These are phyloP conservation scores for Conopomorpha cramerella DNA, from an alignment of 1,140 invertebrate species.

Conservation along the genomic window DNA sequence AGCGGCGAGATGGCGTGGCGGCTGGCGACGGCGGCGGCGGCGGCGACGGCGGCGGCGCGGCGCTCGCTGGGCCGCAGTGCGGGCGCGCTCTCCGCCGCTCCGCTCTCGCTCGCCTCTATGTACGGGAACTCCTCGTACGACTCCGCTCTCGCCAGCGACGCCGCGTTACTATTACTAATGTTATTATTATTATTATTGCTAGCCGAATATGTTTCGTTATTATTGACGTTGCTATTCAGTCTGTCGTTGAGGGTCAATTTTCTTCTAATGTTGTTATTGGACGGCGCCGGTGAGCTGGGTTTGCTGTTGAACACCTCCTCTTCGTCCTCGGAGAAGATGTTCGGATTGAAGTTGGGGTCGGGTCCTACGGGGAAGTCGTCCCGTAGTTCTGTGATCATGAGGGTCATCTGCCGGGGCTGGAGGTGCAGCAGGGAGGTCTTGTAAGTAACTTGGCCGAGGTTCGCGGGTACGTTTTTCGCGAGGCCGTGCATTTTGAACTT, in stretches of 20 bases:
- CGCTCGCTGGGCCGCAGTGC: constrained; percentile 18
- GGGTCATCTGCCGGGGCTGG: constrained; percentile 97
- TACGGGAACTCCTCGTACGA: constrained; percentile 73
- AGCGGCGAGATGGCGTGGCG: constrained; percentile 71
- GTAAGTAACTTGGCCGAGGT: constrained; percentile 94
- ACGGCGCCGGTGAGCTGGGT: constrained; percentile 30
- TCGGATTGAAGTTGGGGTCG: constrained; percentile 83
- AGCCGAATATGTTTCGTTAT: constrained; percentile 17
- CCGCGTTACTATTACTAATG: too few relatives aligned
- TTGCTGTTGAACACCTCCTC: constrained; percentile 66
- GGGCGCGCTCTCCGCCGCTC: constrained; percentile 50
- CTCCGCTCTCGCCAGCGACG: constrained; percentile 65
- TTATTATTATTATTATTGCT: constrained; percentile 10
- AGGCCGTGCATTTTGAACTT: constrained; percentile 97
- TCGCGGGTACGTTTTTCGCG: constrained; percentile 82
- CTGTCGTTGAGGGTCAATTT: constrained; percentile 33
- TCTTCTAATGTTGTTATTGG: constrained; percentile 39
- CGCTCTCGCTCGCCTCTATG: constrained; percentile 64
- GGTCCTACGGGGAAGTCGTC: constrained; percentile 76
- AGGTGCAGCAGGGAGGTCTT: constrained; percentile 96
- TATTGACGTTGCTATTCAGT: constrained; percentile 28
- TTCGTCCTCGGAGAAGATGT: constrained; percentile 86
- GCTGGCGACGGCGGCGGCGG: constrained; percentile 24
- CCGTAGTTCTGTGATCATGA: constrained; percentile 82
- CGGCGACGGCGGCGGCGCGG: neutral